phyloP scores from a whole-genome alignment of 2,888 invertebrate species.

The Chloroclystis v-ata region DNA sequence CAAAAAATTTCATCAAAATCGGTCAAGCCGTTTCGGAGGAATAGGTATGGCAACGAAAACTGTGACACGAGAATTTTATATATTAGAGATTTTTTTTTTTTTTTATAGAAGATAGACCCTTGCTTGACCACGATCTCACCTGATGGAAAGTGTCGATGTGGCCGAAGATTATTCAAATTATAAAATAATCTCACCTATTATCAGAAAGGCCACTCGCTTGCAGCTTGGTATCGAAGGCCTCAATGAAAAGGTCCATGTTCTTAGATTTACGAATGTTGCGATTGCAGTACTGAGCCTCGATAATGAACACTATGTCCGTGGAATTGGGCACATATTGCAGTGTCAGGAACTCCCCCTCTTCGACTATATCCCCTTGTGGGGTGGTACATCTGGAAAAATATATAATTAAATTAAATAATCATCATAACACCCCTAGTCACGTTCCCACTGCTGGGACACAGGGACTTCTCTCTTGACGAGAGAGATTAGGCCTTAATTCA shows the following conservation, averaged over 20 bases:
- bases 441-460: too few relatives aligned
- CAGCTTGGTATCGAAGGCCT: conserved; percentile 83
- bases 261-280: conserved; percentile 80
- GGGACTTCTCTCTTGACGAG: too few relatives aligned
- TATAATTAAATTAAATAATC: not conserved
- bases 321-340: conserved; percentile 82
- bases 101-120: too few relatives aligned
- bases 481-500: too few relatives aligned
- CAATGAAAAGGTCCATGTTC: conserved; percentile 83
- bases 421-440: not conserved
- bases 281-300: conserved; percentile 93
- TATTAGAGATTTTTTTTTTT: too few relatives aligned
- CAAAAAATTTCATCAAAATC: too few relatives aligned
- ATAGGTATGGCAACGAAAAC: too few relatives aligned
- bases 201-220: conserved; percentile 79
- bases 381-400: conserved; percentile 79
- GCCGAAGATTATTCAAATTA: too few relatives aligned
- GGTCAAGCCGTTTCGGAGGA: too few relatives aligned
- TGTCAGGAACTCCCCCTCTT: conserved; percentile 86
- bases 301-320: conserved; percentile 91
- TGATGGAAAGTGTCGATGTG: too few relatives aligned
- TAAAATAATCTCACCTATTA: conserved; percentile 78
- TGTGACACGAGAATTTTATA: too few relatives aligned
- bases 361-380: conserved; percentile 81
- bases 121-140: too few relatives aligned